Conservation (phyloP, 1,140 invertebrate genomes). For the Pseudomyrmex pallidus region DNA sequence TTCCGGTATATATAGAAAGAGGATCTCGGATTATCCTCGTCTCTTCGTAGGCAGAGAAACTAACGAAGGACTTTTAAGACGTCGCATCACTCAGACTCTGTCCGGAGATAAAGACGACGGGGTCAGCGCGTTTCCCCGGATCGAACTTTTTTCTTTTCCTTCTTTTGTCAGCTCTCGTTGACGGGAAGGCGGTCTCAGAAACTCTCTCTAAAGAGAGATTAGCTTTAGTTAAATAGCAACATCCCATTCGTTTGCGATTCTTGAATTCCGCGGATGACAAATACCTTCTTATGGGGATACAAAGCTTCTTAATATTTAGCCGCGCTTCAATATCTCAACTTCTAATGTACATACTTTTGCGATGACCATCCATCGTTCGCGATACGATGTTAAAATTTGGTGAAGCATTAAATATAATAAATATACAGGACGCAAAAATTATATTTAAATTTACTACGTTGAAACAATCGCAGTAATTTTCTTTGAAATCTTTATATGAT, state of each 20-base stretch:
- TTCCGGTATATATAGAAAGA: conserved; percentile 35
- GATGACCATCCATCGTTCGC: not conserved
- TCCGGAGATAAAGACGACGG: conserved; percentile 53
- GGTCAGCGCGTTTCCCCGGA: conserved; percentile 58
- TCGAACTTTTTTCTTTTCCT: conserved; percentile 57
- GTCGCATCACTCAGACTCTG: conserved; percentile 64
- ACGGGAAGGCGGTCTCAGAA: conserved; percentile 18
- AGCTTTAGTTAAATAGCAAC: conserved; percentile 71
- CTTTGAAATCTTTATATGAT: not conserved
- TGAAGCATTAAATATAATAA: not conserved
- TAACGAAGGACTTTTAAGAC: conserved; percentile 77
- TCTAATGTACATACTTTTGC: not conserved
- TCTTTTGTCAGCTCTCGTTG: conserved; percentile 57
- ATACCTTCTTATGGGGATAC: conserved; percentile 44
- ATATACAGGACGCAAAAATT: not conserved
- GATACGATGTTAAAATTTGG: not conserved
- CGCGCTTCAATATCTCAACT: not conserved
- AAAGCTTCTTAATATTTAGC: not conserved
- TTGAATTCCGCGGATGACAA: conserved; percentile 27
- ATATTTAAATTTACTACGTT: not conserved
- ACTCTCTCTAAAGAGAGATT: conserved; percentile 64
- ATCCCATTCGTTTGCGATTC: conserved; percentile 30
- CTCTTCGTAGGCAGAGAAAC: conserved; percentile 69
- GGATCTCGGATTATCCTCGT: conserved; percentile 74
- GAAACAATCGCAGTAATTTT: not conserved